A percentile compares a stretch with the other conserved stretches of the same genome.
Evolutionary conservation across 2,888 invertebrate genomes (phyloP).

Genomic region (Tenodera sinensis): DNA sequence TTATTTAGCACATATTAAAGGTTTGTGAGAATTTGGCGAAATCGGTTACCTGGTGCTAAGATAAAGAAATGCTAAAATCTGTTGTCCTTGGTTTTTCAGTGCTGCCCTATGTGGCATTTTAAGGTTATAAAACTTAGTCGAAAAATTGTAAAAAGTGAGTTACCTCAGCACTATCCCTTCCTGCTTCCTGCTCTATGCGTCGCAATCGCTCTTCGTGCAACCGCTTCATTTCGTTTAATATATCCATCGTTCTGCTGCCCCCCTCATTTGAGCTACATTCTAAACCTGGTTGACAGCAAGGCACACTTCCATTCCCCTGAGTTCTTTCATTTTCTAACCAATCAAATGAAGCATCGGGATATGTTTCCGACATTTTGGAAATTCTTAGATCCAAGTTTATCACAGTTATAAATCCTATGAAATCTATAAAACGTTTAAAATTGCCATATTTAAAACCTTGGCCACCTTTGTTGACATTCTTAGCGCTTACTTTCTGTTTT

Average conservation of each 20-base stretch:
- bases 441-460: neutral
- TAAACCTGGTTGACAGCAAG: neutral
- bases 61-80: too few species aligned
- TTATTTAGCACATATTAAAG: too few species aligned
- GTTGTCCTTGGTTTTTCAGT: too few species aligned
- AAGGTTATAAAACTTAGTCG: too few species aligned
- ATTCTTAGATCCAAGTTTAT: neutral
- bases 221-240: constrained; percentile 58
- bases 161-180: neutral
- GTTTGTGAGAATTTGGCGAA: too few species aligned
- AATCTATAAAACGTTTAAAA: neutral
- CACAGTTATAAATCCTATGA: neutral
- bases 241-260: constrained; percentile 42
- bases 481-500: neutral
- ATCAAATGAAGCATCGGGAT: neutral
- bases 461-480: neutral
- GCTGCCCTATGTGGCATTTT: too few species aligned
- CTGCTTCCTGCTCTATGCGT: constrained; percentile 48
- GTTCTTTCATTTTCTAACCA: neutral
- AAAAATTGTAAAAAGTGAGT: neutral
- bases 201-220: constrained; percentile 60
- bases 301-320: neutral
- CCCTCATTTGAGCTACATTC: neutral
- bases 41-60: too few species aligned
- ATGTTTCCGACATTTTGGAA: neutral